Percentiles rank a stretch among this genome's conserved stretches.
Conservation (phyloP, 1,140 invertebrate genomes). For the Aphelenchoides fujianensis region DNA sequence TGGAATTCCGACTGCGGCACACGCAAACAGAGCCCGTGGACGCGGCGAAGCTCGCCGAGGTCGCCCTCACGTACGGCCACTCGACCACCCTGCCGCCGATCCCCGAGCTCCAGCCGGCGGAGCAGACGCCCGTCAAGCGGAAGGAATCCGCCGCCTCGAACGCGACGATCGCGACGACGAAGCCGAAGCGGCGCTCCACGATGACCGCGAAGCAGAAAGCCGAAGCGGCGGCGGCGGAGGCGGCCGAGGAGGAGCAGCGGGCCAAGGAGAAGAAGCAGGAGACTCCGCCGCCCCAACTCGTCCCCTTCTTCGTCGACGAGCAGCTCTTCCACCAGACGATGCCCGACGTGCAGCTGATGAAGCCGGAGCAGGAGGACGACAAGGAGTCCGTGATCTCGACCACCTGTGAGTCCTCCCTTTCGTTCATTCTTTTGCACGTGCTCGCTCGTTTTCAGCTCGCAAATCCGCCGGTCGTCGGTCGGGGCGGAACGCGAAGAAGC, state of each 20-base stretch:
- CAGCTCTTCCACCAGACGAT: neutral
- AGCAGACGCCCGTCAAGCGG: too few relatives aligned
- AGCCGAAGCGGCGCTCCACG: neutral
- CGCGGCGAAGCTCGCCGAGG: neutral
- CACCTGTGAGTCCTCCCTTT: neutral
- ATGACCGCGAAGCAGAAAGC: neutral
- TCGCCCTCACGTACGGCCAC: neutral
- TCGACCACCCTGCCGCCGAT: too few relatives aligned
- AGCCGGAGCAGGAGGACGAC: neutral
- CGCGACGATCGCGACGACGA: neutral
- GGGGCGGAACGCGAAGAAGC: neutral
- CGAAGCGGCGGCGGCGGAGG: too few relatives aligned
- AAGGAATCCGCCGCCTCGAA: neutral
- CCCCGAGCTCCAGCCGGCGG: too few relatives aligned
- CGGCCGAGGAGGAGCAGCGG: neutral
- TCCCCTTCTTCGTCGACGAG: neutral
- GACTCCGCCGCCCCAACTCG: neutral
- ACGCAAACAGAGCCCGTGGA: neutral
- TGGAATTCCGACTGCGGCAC: neutral
- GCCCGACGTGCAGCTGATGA: neutral
- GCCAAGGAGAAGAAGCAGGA: neutral
- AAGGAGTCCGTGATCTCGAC: neutral
- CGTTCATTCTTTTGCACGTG: neutral
- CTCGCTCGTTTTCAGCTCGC: neutral
- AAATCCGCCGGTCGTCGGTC: neutral